A percentile compares a stretch with the other conserved stretches of the same genome.
Evolutionary conservation across 1,140 invertebrate species (phyloP).

Genomic region (Tetramorium alpestre): DNA sequence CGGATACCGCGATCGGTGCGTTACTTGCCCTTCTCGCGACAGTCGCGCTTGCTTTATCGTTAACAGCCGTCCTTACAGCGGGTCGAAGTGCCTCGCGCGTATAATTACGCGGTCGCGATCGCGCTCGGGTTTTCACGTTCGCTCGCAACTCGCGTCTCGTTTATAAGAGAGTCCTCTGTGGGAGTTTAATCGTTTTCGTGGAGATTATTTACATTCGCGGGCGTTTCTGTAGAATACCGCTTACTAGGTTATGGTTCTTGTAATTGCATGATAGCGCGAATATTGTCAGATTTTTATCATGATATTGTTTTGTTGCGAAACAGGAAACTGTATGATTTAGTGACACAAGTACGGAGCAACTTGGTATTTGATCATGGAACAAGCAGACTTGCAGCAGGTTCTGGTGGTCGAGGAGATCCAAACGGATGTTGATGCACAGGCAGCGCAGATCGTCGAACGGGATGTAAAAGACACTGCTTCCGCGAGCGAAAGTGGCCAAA

Average conservation of each 20-base stretch:
- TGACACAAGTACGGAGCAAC: conserved; percentile 45
- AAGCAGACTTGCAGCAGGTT: conserved; percentile 36
- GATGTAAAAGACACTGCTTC: neutral
- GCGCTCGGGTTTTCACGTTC: neutral
- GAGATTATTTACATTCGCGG: neutral
- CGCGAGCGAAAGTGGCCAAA: neutral
- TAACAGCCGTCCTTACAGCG: neutral
- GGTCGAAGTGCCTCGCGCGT: neutral
- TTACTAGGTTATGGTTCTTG: conserved; percentile 62
- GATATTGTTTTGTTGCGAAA: conserved; percentile 34
- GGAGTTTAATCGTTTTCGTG: too few species aligned
- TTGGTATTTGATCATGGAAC: conserved; percentile 67
- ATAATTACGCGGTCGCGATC: neutral
- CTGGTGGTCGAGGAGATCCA: neutral
- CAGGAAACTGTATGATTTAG: conserved; percentile 60
- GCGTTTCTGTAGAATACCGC: neutral
- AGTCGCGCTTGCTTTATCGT: neutral
- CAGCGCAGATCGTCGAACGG: neutral
- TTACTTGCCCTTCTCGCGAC: neutral
- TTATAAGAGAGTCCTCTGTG: neutral
- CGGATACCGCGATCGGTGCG: neutral
- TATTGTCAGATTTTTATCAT: conserved; percentile 5
- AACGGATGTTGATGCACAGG: neutral
- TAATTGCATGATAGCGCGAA: neutral
- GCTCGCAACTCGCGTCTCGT: neutral